Conservation (phyloP, 1,140 invertebrate species). For the Trinorchestia longiramus region DNA sequence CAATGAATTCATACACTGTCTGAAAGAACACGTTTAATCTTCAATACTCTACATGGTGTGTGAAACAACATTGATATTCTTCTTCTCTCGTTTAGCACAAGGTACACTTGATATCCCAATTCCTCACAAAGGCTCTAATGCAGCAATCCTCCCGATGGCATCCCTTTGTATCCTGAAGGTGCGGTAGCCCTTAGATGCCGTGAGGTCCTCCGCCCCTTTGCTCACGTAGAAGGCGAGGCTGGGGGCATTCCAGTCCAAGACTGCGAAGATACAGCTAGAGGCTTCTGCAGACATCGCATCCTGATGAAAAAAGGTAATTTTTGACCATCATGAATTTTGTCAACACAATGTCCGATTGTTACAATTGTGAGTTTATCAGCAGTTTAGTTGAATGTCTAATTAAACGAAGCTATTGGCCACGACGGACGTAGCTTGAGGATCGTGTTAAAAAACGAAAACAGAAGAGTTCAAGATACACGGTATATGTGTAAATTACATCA, state of each 20-base stretch:
- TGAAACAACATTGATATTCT: no score
- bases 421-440: no score
- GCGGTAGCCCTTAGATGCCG: neutral
- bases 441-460: neutral
- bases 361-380: neutral
- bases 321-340: neutral
- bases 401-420: neutral
- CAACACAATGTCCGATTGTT: neutral
- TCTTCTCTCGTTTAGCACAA: no score
- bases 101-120: neutral
- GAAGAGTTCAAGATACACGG: neutral
- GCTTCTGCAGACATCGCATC: neutral
- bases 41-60: no score
- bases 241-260: slow-evolving; percentile 33
- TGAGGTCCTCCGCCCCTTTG: slow-evolving; percentile 33
- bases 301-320: neutral
- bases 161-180: slow-evolving; percentile 13
- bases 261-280: neutral
- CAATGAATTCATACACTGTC: no score
- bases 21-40: no score
- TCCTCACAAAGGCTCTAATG: neutral
- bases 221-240: slow-evolving; percentile 23
- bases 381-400: neutral
- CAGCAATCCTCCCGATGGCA: neutral
- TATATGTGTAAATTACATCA: neutral